These are phyloP conservation scores for Pomatorhinus ruficollis DNA, from an alignment of 2,113 vertebrate genomes.

Conservation along the genomic window DNA sequence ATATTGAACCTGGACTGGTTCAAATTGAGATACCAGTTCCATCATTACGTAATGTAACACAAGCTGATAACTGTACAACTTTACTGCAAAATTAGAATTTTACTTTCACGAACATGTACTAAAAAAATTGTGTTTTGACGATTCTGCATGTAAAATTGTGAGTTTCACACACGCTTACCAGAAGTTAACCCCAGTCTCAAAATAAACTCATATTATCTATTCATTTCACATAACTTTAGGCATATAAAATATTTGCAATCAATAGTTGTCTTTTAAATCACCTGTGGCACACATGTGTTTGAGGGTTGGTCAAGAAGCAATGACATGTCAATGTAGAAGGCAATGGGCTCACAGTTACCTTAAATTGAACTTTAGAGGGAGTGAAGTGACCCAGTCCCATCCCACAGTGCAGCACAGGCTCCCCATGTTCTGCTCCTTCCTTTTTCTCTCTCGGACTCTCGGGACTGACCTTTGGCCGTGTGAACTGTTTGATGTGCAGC, in stretches of 20 bases:
- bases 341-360: background rate
- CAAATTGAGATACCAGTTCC: background rate
- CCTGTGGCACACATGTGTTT: background rate
- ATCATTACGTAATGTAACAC: background rate
- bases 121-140: background rate
- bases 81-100: background rate
- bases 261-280: background rate
- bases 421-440: background rate
- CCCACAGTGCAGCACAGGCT: background rate
- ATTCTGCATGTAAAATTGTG: background rate
- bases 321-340: accelerated
- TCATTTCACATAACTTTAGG: background rate
- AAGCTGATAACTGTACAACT: background rate
- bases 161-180: background rate
- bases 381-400: background rate
- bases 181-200: background rate
- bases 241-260: background rate
- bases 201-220: background rate
- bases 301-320: background rate
- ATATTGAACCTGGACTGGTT: background rate
- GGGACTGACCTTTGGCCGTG: background rate
- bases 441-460: background rate
- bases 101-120: background rate
- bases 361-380: background rate
- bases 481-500: background rate